A percentile compares a stretch with the other conserved stretches of the same genome.
phyloP scores from a whole-genome alignment of 1,140 invertebrate genomes.

The Yoshiicerus persimilis region DNA sequence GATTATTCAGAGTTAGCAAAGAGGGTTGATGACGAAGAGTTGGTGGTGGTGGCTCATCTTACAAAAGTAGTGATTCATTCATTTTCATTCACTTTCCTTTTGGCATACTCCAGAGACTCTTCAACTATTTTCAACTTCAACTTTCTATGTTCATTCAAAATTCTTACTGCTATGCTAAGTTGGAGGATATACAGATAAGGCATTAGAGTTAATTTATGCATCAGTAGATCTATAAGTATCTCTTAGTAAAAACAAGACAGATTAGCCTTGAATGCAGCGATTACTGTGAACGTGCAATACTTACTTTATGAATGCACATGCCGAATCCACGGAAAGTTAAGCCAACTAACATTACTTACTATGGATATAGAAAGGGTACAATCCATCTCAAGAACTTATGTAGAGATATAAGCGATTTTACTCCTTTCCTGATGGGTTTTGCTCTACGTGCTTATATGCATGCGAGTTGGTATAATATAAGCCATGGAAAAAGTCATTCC shows the following conservation, averaged over 20 bases:
- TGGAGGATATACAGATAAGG: not conserved
- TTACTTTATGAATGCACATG: not conserved
- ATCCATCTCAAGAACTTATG: not conserved
- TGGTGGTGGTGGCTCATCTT: not conserved
- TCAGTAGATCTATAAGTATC: not conserved
- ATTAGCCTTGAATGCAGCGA: not conserved
- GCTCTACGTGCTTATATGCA: no score
- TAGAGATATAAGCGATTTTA: not conserved
- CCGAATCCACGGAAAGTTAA: not conserved
- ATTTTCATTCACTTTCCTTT: not conserved
- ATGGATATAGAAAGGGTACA: not conserved
- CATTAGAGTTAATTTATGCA: not conserved
- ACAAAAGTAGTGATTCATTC: conserved; percentile 5
- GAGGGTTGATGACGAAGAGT: not conserved
- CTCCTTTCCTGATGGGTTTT: not conserved
- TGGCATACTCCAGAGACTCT: not conserved
- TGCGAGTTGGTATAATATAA: not conserved
- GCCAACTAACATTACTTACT: not conserved
- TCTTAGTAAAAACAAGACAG: not conserved
- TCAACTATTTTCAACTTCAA: conserved; percentile 9
- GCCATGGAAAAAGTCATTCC: not conserved
- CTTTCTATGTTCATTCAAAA: not conserved
- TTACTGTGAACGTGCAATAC: not conserved
- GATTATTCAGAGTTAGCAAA: not conserved
- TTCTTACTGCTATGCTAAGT: not conserved